Evolutionary conservation across 2,113 vertebrate genomes (phyloP), one percentile per base, ranked within the genome.

Genomic region (Oreochromis spilurus): DNA sequence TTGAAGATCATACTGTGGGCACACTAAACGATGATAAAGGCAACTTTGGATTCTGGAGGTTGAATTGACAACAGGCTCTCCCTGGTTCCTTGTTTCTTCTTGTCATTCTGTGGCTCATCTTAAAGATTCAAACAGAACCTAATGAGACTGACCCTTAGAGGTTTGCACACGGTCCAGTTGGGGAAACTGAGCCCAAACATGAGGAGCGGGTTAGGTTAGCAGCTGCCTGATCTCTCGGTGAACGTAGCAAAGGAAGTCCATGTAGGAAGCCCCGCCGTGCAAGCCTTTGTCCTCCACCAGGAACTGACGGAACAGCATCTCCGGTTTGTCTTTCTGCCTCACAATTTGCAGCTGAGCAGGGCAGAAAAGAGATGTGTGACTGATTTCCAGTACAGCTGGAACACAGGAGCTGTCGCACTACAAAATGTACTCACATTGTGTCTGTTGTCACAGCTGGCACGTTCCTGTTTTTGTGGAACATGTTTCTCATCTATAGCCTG

Each of bases 211-310:
- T 97, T 97, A 99, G 79, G 96, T 97, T 72, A 99, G 98, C 84
- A 99, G 96, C 91, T 98, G 98, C 72, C 97, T 96, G 93, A 99
- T 98, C 95, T 98, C 98, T 87, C 95, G 96, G 96, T 99, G 97
- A 90, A 99, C 95, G 16, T 96, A 97, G 91, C 97, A 97, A 43
- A 99, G 96, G 95, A 99, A 99, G 95, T 99, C 98, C 95, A 97
- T 93, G 0, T 99, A 99, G 1, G 98, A 99, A 1, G 97, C 94
- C 12, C 97, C 98, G 12, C 98, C 98, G 1, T 98, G 95, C 57
- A 98, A 94, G 54, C 95, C 96, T 94, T 99, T 98, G 87, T 99
- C 99, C 96, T 99, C 99, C 83, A 99, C 97, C 24, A 99, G 95
- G 89, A 97, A 95, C 94, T 99, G 98, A 5, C 97, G 97, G 96